Base-by-base conservation (phyloP, 1,140 invertebrate genomes). In the Bombus pyrosoma region DNA sequence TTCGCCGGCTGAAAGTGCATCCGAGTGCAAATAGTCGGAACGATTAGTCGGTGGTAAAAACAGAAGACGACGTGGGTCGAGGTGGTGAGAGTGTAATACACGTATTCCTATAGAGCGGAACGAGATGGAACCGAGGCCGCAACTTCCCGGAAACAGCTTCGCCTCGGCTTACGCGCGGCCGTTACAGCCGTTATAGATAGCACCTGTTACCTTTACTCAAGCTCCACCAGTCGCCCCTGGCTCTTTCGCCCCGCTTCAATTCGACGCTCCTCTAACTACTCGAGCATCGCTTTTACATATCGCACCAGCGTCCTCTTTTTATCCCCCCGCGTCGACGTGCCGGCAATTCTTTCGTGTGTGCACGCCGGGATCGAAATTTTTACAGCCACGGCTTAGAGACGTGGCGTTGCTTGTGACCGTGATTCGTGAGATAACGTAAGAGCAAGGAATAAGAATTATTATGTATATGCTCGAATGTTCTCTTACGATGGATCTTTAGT, bases 191-290 rank as follows among this genome's bases (percentile, higher is more conserved):
- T 91, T 91, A 90, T 92, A 93, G 89, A 90, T 92, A 92, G 91
- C 93, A 94, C 92, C 93, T 94, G 92, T 94, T 94, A 94, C 92
- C 92, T 91, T 92, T 90, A 84, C 91, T 92, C 87, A 90, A 72
- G 83, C 87, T 84, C 86, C 90, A 89, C 75, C 77, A 25, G 13
- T 82, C 41, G n/a, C 71, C 72, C 68, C 84, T 74, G 28, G 76
- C 87, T 80, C 80, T 82, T 88, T 66, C 88, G 34, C 85, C 85
- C 77, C 84, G 78, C 72, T 88, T 86, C 89, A 85, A 88, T 88
- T 89, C 89, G 86, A 80, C 76, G 81, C 71, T 80, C 59, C 79
- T 84, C 78, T 87, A 91, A 91, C 90, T 91, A 84, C 84, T 72
- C 84, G 81, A 85, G 83, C 83, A 87, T 77, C 89, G 89, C 89